Conservation (phyloP, 37 sponge, comb jelly and placozoan species). For the Beroe forskalii region DNA sequence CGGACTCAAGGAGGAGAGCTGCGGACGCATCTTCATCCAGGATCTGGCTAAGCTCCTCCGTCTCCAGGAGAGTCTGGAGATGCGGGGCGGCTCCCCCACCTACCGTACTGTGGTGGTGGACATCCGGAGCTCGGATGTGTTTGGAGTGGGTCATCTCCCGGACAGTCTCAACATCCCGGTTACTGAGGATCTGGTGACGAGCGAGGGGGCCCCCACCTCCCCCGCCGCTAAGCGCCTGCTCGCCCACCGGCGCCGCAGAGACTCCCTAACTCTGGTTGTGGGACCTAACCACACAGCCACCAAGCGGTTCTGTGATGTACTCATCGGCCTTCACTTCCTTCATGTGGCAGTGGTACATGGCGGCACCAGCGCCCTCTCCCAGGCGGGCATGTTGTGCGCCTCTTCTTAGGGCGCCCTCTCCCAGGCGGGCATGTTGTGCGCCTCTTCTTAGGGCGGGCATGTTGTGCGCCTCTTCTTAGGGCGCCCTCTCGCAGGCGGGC, state of each 20-base stretch:
- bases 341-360: constrained; percentile 51
- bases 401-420: neutral
- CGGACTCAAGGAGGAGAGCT: constrained; percentile 15
- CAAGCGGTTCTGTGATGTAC: constrained; percentile 11
- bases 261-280: constrained; percentile 41
- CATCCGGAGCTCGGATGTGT: constrained; percentile 48
- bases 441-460: no score
- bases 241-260: neutral
- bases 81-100: neutral
- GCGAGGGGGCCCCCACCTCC: neutral
- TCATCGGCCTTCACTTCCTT: constrained; percentile 25
- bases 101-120: constrained; percentile 15
- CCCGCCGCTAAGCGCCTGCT: neutral
- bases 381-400: constrained; percentile 63
- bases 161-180: constrained; percentile 49
- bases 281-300: constrained; percentile 21
- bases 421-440: no score
- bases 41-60: constrained; percentile 49
- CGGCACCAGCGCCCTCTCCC: constrained; percentile 37
- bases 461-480: no score
- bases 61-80: constrained; percentile 29
- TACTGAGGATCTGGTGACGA: constrained; percentile 9
- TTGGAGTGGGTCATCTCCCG: constrained; percentile 38
- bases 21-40: constrained; percentile 53
- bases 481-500: no score